A percentile compares a stretch with the other conserved stretches of the same genome.
Evolutionary conservation across 2,113 vertebrate species (phyloP).

Genomic region (Eulemur rufifrons): DNA sequence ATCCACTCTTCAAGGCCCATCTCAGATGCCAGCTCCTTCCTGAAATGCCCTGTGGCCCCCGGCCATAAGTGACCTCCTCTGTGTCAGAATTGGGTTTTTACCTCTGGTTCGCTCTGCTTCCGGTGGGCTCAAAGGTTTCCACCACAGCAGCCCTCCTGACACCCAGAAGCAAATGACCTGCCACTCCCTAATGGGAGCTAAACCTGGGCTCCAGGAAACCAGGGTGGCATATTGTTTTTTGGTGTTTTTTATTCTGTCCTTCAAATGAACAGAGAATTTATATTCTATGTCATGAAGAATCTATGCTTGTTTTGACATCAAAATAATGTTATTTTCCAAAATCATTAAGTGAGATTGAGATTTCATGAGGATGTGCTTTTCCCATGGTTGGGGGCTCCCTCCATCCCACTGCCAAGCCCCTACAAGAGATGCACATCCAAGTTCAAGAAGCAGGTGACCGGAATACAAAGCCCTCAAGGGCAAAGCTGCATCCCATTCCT

Average conservation of each 20-base stretch:
- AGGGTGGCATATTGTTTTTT: background rate
- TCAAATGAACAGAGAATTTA: background rate
- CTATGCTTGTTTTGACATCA: background rate
- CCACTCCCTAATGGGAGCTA: background rate
- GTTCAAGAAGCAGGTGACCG: background rate
- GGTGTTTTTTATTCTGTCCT: background rate
- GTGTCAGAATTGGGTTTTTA: background rate
- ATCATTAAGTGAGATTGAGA: background rate
- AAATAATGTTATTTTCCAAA: slow-evolving; percentile 46
- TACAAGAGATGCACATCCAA: background rate
- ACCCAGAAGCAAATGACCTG: background rate
- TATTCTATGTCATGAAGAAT: background rate
- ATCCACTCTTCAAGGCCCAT: background rate
- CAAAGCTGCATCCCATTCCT: background rate
- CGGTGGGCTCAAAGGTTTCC: background rate
- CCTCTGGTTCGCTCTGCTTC: background rate
- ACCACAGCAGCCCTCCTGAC: background rate
- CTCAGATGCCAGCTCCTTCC: background rate
- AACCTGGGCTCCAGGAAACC: background rate
- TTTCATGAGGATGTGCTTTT: background rate
- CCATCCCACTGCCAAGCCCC: background rate
- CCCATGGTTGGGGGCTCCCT: background rate
- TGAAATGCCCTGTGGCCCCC: background rate
- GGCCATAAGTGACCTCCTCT: background rate
- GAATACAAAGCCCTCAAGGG: background rate